Conservation (phyloP, 2,797 vertebrate species). For the Lycodopsis pacificus region DNA sequence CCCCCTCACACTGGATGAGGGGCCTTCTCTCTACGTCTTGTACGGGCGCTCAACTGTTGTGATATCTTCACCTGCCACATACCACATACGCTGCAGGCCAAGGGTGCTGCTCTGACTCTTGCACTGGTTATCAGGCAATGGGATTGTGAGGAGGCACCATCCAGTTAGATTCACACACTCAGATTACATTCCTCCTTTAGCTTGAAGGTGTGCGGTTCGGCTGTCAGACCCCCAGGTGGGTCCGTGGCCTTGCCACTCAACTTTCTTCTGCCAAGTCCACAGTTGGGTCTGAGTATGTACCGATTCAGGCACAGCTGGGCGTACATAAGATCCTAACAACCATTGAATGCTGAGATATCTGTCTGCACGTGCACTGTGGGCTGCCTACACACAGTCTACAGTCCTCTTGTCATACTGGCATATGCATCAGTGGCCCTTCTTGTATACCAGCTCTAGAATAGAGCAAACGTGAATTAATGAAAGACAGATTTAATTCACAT, state of each 20-base stretch:
- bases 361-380: background rate
- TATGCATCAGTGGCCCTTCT: background rate
- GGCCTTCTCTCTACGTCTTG: no score
- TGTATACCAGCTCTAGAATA: background rate
- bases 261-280: background rate
- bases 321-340: no score
- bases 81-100: no score
- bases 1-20: no score
- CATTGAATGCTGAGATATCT: background rate
- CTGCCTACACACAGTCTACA: background rate
- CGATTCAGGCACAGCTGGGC: no score
- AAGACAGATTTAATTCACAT: background rate
- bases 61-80: no score
- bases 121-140: no score
- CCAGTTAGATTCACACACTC: background rate
- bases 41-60: no score
- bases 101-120: no score
- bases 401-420: background rate
- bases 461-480: background rate
- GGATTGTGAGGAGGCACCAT: background rate
- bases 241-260: background rate
- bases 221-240: background rate
- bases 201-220: background rate
- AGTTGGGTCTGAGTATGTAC: background rate
- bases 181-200: background rate